Evolutionary conservation across 2,113 vertebrate species (phyloP).

Genomic region (Eudyptes chrysolophus): DNA sequence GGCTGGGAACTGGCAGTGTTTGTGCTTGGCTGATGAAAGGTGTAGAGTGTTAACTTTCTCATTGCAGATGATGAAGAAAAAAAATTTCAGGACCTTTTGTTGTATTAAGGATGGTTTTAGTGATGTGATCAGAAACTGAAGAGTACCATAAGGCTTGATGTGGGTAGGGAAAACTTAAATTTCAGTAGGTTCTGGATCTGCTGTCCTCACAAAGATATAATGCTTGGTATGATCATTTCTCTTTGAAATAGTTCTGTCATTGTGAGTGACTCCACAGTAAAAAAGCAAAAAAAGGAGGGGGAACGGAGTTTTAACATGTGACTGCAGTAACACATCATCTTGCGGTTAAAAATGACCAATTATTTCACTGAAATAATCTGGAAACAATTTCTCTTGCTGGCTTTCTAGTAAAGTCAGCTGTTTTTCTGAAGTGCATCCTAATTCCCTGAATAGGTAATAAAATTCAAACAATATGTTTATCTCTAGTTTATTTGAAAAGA

Average conservation of each 20-base stretch:
- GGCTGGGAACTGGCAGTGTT: neutral
- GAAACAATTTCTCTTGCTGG: slow-evolving; percentile 24
- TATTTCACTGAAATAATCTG: slow-evolving; percentile 24
- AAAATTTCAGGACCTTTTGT: neutral
- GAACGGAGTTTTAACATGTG: neutral
- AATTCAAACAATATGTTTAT: neutral
- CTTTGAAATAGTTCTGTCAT: neutral
- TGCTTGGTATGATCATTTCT: neutral
- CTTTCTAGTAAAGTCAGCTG: neutral
- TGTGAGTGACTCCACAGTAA: neutral
- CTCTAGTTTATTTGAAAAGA: neutral
- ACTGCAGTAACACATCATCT: neutral
- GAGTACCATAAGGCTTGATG: neutral
- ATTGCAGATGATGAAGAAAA: neutral
- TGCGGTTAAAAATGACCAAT: neutral
- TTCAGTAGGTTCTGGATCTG: neutral
- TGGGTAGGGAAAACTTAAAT: neutral
- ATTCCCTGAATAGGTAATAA: neutral
- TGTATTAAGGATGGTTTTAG: neutral
- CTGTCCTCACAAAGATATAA: neutral
- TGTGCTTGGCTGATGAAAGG: neutral
- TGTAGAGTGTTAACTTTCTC: neutral
- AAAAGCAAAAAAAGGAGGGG: neutral
- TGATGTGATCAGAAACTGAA: neutral
- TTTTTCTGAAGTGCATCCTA: slow-evolving; percentile 2